A percentile compares a stretch with the other conserved stretches of the same genome.
Evolutionary conservation across 2,888 invertebrate species (phyloP).

Genomic region (Chymomyza caudatula): DNA sequence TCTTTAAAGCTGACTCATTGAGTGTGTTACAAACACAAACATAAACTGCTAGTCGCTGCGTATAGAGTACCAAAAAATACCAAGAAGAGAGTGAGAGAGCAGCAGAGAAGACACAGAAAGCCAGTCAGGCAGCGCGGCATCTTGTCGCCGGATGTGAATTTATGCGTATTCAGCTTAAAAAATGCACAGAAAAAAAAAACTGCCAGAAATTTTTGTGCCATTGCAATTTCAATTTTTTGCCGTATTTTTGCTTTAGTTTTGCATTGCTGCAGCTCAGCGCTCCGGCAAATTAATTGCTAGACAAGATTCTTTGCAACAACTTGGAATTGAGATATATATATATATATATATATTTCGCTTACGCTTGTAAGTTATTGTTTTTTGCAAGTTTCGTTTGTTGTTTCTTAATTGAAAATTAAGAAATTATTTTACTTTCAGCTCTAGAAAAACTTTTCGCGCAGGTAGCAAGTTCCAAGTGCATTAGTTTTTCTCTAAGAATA

Average conservation of each 20-base stretch:
- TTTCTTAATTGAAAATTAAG: conserved; percentile 70
- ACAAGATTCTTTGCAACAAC: conserved; percentile 5
- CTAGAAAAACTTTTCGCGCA: background rate
- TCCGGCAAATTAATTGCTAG: conserved; percentile 68
- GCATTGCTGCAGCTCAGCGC: background rate
- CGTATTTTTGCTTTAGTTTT: conserved; percentile 31
- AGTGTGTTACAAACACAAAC: no score
- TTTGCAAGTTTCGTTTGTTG: conserved; percentile 45
- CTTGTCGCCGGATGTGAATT: conserved; percentile 71
- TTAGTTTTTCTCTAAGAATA: conserved; percentile 11
- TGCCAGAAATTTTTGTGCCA: conserved; percentile 11
- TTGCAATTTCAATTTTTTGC: conserved; percentile 29
- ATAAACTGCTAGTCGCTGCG: no score
- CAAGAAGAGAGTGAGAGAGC: no score
- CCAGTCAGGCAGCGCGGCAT: conserved; percentile 33
- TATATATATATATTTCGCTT: conserved; percentile 20
- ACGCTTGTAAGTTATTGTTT: conserved; percentile 45
- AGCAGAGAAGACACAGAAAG: background rate
- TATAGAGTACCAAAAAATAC: no score
- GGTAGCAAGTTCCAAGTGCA: no score
- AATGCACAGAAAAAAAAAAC: conserved; percentile 4
- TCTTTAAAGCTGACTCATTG: no score
- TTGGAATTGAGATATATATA: background rate
- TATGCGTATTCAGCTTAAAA: conserved; percentile 65
- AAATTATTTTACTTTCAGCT: conserved; percentile 36